Conservation (phyloP, 2,113 vertebrate species). For the Corythaixoides concolor region DNA sequence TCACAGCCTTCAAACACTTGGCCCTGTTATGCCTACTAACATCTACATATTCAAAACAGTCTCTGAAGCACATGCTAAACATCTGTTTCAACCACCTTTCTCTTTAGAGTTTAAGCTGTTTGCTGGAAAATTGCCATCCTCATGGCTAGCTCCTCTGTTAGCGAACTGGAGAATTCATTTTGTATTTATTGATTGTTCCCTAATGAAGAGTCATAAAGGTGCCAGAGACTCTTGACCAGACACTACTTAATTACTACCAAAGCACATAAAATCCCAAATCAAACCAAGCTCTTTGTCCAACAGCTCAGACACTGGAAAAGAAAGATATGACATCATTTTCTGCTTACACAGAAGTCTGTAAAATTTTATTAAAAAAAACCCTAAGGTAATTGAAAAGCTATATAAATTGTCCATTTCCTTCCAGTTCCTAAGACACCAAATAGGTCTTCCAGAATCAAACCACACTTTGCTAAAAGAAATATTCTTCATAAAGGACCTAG, state of each 20-base stretch:
- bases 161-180: constrained; percentile 49
- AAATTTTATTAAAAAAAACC: background rate
- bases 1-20: constrained; percentile 14
- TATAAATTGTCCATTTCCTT: constrained; percentile 25
- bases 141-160: constrained; percentile 19
- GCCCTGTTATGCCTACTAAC: constrained; percentile 22
- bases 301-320: background rate
- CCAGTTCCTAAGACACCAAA: background rate
- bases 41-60: constrained; percentile 31
- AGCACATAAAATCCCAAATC: constrained; percentile 32
- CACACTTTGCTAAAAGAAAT: background rate
- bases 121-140: constrained; percentile 39
- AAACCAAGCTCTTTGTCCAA: background rate
- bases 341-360: constrained; percentile 10
- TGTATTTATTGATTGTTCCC: constrained; percentile 52
- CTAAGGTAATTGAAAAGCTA: background rate
- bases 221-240: constrained; percentile 52
- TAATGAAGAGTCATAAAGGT: constrained; percentile 64
- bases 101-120: constrained; percentile 25
- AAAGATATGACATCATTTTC: constrained; percentile 11
- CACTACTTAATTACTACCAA: constrained; percentile 55
- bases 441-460: constrained; percentile 21
- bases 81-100: constrained; percentile 49
- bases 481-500: background rate
- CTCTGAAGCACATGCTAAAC: constrained; percentile 26